phyloP scores from a whole-genome alignment of 2,888 invertebrate species.

The Peribatodes rhomboidaria region DNA sequence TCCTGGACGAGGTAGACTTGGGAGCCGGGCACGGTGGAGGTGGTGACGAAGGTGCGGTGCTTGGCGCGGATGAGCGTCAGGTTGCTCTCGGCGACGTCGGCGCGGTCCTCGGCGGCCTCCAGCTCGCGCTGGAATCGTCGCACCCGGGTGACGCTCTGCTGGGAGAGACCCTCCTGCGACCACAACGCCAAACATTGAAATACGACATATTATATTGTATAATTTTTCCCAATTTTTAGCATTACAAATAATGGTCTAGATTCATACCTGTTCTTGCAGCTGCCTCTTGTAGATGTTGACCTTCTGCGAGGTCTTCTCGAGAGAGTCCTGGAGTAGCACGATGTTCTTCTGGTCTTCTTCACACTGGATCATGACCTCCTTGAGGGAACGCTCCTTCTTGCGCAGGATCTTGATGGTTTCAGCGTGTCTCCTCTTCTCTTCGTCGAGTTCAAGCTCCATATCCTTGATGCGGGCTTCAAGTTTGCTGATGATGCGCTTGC shows the following conservation, averaged over 20 bases:
- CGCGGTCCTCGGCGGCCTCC: slow-evolving; percentile 98
- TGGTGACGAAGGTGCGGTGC: slow-evolving; percentile 99
- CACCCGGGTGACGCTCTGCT: slow-evolving; percentile 97
- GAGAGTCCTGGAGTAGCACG: slow-evolving; percentile 94
- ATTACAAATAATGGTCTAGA: background rate
- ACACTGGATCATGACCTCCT: slow-evolving; percentile 97
- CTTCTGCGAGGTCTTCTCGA: slow-evolving; percentile 95
- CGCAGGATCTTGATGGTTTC: slow-evolving; percentile 99
- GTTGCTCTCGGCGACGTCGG: slow-evolving; percentile 97
- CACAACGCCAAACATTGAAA: no score
- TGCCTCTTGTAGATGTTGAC: slow-evolving; percentile 98
- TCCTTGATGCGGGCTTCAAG: slow-evolving; percentile 98
- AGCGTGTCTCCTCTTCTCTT: slow-evolving; percentile 98
- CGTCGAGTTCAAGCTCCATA: slow-evolving; percentile 97
- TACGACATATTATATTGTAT: no score
- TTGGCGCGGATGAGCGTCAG: slow-evolving; percentile 98
- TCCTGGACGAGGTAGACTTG: slow-evolving; percentile 97
- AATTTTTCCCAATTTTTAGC: background rate
- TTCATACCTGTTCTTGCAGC: slow-evolving; percentile 93
- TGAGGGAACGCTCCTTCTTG: slow-evolving; percentile 98
- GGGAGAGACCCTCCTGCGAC: slow-evolving; percentile 95
- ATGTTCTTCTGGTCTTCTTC: slow-evolving; percentile 99
- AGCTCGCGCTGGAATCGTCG: slow-evolving; percentile 99
- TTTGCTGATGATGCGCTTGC: slow-evolving; percentile 99
- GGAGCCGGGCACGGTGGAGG: slow-evolving; percentile 96